phyloP scores from a whole-genome alignment of 2,888 invertebrate species.

The Drosophila koepferae region DNA sequence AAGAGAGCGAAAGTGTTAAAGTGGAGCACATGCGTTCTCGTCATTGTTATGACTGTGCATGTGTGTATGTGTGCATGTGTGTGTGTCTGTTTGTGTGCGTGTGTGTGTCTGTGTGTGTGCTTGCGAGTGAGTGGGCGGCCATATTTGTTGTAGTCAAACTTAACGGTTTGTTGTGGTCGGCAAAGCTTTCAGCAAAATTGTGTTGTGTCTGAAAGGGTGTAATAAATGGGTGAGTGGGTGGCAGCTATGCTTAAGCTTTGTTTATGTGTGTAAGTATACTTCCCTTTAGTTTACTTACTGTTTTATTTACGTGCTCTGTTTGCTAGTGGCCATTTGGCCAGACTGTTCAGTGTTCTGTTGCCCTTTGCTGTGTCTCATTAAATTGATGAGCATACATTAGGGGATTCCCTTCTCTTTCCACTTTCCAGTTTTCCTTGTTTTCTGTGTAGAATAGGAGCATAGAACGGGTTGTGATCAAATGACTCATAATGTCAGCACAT shows the following conservation, averaged over 20 bases:
- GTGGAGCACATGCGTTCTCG: slow-evolving; percentile 70
- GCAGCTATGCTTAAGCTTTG: slow-evolving; percentile 29
- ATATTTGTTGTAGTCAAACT: slow-evolving; percentile 47
- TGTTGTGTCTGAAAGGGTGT: slow-evolving; percentile 62
- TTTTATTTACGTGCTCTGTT: slow-evolving; percentile 51
- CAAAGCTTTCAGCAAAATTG: slow-evolving; percentile 53
- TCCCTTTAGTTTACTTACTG: slow-evolving; percentile 8
- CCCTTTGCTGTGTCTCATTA: slow-evolving; percentile 49
- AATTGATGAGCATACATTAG: slow-evolving; percentile 70
- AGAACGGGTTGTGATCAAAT: slow-evolving; percentile 34
- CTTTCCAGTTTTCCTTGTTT: background rate
- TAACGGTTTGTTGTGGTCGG: slow-evolving; percentile 55
- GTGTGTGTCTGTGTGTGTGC: slow-evolving; percentile 10
- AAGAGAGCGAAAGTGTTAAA: slow-evolving; percentile 76
- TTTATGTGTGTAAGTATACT: slow-evolving; percentile 19
- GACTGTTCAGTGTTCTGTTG: slow-evolving; percentile 25
- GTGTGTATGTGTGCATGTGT: slow-evolving; percentile 14
- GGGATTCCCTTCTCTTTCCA: slow-evolving; percentile 61
- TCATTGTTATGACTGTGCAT: slow-evolving; percentile 26
- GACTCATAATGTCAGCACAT: slow-evolving; percentile 35
- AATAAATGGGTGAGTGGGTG: slow-evolving; percentile 18
- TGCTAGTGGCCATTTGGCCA: slow-evolving; percentile 51
- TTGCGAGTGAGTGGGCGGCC: slow-evolving; percentile 38
- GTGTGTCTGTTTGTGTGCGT: slow-evolving; percentile 16
- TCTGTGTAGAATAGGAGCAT: slow-evolving; percentile 22